Conservation (phyloP, 2,113 vertebrate genomes). For the Nannospalax galili region DNA sequence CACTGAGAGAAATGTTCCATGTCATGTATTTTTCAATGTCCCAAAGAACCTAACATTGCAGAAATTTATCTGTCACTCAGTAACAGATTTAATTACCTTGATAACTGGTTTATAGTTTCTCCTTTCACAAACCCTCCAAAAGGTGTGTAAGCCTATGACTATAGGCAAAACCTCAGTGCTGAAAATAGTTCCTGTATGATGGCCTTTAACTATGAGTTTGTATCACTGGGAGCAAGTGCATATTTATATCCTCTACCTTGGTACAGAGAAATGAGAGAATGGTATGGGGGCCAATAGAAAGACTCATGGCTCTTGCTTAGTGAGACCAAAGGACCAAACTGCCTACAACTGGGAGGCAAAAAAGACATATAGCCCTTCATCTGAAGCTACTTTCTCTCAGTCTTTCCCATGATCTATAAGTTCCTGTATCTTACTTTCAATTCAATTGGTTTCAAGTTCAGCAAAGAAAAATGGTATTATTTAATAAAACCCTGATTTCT, state of each 20-base stretch:
- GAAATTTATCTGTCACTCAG: conserved; percentile 26
- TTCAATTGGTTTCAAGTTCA: background rate
- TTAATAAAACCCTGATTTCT: background rate
- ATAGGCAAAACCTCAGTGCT: background rate
- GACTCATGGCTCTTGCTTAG: background rate
- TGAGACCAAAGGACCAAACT: background rate
- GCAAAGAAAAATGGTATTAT: background rate
- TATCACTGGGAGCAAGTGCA: background rate
- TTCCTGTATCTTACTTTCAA: background rate
- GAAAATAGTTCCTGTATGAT: background rate
- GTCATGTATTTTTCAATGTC: background rate
- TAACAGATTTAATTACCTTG: conserved; percentile 51
- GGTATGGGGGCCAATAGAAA: background rate
- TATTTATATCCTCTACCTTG: background rate
- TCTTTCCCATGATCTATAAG: background rate
- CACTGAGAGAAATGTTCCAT: background rate
- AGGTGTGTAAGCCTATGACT: background rate
- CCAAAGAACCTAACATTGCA: background rate
- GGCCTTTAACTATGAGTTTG: background rate
- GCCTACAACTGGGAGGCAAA: background rate
- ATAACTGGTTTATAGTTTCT: background rate
- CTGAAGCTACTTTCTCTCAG: background rate
- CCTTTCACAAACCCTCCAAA: conserved; percentile 33
- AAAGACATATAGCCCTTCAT: background rate
- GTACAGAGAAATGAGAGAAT: background rate